These are phyloP conservation scores for Gymnogyps californianus DNA, from an alignment of 2,113 vertebrate genomes.

Conservation along the genomic window DNA sequence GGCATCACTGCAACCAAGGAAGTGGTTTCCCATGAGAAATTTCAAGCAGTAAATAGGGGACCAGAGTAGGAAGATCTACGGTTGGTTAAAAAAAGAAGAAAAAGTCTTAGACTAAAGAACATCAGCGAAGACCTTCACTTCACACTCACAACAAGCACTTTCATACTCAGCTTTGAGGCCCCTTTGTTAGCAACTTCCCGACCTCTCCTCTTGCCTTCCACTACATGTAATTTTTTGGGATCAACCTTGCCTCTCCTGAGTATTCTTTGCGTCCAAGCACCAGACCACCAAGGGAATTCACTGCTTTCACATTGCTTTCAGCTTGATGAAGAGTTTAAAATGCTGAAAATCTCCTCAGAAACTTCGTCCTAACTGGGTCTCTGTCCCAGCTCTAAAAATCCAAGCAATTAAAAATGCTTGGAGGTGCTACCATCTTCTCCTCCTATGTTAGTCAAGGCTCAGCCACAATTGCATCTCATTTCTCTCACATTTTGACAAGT, in stretches of 20 bases:
- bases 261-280: background rate
- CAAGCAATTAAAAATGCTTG: background rate
- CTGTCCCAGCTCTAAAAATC: background rate
- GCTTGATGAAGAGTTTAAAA: background rate
- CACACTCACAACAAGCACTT: background rate
- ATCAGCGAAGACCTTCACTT: accelerated
- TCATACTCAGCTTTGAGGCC: background rate
- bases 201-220: background rate
- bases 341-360: background rate
- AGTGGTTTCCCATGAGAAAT: background rate
- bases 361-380: background rate
- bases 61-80: background rate
- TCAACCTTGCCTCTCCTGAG: background rate
- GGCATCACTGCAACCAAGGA: background rate
- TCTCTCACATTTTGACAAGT: background rate
- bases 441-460: background rate
- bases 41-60: background rate
- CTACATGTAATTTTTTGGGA: background rate
- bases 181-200: background rate
- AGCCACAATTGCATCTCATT: background rate
- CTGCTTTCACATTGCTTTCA: background rate
- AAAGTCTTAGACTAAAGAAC: background rate
- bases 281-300: background rate
- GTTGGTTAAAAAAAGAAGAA: background rate
- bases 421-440: background rate